These are phyloP conservation scores for Phocoena phocoena DNA, from an alignment of 2,113 vertebrate genomes.

Conservation along the genomic window DNA sequence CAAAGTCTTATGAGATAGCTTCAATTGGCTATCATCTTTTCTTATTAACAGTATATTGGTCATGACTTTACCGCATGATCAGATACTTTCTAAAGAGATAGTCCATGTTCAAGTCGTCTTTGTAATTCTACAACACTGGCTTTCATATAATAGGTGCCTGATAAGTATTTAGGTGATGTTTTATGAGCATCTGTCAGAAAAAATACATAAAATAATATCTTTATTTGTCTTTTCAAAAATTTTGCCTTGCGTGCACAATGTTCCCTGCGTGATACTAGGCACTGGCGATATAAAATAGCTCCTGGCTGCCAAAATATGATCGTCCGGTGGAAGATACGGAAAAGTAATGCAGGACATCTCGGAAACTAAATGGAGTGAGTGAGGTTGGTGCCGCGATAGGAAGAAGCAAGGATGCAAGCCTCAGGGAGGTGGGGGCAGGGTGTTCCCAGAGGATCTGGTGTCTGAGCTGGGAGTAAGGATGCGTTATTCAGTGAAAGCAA, in stretches of 20 bases:
- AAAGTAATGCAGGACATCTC: background rate
- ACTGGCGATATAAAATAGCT: rapidly evolving
- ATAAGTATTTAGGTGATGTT: background rate
- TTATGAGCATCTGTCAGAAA: background rate
- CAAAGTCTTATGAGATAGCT: background rate
- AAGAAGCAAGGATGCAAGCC: too few relatives aligned
- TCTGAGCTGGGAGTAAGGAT: background rate
- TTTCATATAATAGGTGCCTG: background rate
- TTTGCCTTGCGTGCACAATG: background rate
- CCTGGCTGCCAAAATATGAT: too few relatives aligned
- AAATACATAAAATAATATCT: background rate
- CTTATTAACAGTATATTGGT: background rate
- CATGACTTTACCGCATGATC: background rate
- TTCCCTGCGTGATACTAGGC: background rate
- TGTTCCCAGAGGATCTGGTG: background rate
- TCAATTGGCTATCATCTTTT: rapidly evolving
- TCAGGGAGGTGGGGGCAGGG: background rate
- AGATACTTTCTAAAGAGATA: background rate
- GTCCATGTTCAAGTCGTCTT: background rate
- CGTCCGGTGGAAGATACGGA: background rate
- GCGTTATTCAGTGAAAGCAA: background rate
- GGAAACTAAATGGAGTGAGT: background rate
- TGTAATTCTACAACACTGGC: background rate
- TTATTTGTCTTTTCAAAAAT: background rate
- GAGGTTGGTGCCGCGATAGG: background rate